phyloP scores from a whole-genome alignment of 2,797 vertebrate species.

The Pseudopleuronectes americanus region DNA sequence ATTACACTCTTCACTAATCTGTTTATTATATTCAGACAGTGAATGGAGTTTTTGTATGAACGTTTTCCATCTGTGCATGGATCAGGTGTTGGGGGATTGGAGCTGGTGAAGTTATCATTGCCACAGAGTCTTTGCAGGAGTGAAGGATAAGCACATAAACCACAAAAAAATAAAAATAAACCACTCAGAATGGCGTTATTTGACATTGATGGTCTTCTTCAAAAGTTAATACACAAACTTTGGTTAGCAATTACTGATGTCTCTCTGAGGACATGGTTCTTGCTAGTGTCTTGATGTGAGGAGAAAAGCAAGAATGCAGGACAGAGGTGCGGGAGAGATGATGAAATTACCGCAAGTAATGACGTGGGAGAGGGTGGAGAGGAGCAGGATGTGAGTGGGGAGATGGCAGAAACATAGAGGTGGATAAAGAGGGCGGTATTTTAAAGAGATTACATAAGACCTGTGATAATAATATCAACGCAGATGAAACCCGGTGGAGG shows the following conservation, averaged over 20 bases:
- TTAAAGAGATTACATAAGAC: slow-evolving; percentile 55
- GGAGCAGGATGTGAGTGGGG: slow-evolving; percentile 19
- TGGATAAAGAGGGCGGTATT: slow-evolving; percentile 37
- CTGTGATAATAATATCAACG: slow-evolving; percentile 60
- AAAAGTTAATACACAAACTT: slow-evolving; percentile 20
- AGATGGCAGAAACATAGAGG: slow-evolving; percentile 24
- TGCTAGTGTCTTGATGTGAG: slow-evolving; percentile 16
- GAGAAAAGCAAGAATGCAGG: slow-evolving; percentile 11
- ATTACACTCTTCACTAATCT: slow-evolving; percentile 44
- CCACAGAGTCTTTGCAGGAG: slow-evolving; percentile 10
- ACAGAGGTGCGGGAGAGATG: slow-evolving; percentile 16
- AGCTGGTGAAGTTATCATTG: slow-evolving; percentile 27
- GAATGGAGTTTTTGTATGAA: slow-evolving; percentile 3
- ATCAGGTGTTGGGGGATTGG: slow-evolving; percentile 1
- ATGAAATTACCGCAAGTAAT: slow-evolving; percentile 49
- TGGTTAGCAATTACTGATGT: slow-evolving; percentile 7
- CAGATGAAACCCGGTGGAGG: slow-evolving; percentile 42
- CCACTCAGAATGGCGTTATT: not conserved
- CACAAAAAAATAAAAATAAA: not conserved
- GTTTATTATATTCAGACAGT: slow-evolving; percentile 44
- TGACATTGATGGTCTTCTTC: slow-evolving; percentile 1
- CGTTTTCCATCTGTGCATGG: slow-evolving; percentile 15
- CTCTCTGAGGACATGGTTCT: slow-evolving; percentile 16
- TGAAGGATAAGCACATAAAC: not conserved
- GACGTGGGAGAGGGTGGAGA: slow-evolving; percentile 17